Evolutionary conservation across 1,140 invertebrate species (phyloP).

Genomic region (Hyphantria cunea): DNA sequence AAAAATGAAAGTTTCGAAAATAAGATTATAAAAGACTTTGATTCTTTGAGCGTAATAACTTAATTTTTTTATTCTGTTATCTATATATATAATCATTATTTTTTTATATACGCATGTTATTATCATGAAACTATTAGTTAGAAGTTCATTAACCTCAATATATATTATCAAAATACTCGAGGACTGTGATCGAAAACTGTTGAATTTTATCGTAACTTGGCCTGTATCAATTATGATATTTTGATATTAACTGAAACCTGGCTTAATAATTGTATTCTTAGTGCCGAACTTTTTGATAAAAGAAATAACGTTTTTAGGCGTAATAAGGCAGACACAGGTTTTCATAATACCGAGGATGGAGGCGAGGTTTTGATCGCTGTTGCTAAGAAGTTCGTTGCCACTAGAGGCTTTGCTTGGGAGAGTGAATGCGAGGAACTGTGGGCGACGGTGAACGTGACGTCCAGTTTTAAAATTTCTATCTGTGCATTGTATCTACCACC

Average conservation of each 20-base stretch:
- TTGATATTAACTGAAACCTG: conserved; percentile 32
- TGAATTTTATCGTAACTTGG: conserved; percentile 14
- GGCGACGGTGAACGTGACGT: neutral
- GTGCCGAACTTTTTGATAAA: conserved; percentile 21
- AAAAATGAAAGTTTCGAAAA: conserved; percentile 30
- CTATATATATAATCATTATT: too few species aligned
- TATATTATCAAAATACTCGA: conserved; percentile 35
- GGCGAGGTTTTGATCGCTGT: conserved; percentile 24
- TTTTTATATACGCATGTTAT: neutral
- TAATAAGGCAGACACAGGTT: conserved; percentile 8
- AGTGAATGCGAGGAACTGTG: conserved; percentile 28
- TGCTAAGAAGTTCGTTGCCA: conserved; percentile 14
- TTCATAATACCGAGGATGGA: conserved; percentile 12
- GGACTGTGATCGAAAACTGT: conserved; percentile 29
- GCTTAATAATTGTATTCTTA: conserved; percentile 18
- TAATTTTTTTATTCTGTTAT: neutral
- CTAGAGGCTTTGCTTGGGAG: neutral
- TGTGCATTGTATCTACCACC: conserved; percentile 40
- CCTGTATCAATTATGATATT: conserved; percentile 25
- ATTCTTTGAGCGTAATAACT: conserved; percentile 7
- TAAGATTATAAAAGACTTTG: conserved; percentile 15
- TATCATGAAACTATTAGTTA: neutral
- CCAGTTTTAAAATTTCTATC: neutral
- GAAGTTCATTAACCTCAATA: conserved; percentile 15
- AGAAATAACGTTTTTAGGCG: conserved; percentile 24